These are phyloP conservation scores for Sminthurinus aureus DNA, from an alignment of 2,888 invertebrate genomes.

Conservation along the genomic window DNA sequence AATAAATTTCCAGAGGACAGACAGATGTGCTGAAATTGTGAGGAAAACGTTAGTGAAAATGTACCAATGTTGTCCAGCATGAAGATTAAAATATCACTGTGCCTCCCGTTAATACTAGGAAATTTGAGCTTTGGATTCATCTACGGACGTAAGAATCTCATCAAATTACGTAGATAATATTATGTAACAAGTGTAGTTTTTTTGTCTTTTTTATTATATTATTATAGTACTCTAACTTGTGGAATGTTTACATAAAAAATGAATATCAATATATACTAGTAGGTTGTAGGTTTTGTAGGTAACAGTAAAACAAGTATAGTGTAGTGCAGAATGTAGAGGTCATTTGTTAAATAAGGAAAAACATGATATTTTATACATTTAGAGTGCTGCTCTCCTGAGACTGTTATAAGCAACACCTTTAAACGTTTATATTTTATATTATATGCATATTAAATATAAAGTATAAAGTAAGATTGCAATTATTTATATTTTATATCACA, in stretches of 20 bases:
- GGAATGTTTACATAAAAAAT: neutral
- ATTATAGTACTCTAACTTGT: neutral
- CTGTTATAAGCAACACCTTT: neutral
- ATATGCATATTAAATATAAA: neutral
- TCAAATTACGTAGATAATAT: neutral
- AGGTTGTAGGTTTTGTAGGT: neutral
- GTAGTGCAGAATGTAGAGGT: neutral
- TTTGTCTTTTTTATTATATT: neutral
- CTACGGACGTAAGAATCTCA: neutral
- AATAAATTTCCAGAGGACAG: neutral
- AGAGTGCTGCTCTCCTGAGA: neutral
- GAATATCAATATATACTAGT: neutral
- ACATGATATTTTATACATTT: neutral
- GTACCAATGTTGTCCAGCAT: neutral
- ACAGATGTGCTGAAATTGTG: neutral
- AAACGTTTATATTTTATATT: neutral
- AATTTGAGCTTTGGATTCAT: constrained; percentile 1
- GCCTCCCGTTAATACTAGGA: neutral
- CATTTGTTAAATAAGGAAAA: neutral
- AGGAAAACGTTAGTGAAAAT: neutral
- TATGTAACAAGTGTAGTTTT: neutral
- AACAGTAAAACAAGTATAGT: neutral
- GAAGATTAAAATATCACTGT: neutral
- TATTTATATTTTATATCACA: neutral
- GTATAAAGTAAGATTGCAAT: neutral